Percentiles rank a stretch among this genome's conserved stretches.
Evolutionary conservation across 2,797 vertebrate species (phyloP).

Genomic region (Diceros bicornis): DNA sequence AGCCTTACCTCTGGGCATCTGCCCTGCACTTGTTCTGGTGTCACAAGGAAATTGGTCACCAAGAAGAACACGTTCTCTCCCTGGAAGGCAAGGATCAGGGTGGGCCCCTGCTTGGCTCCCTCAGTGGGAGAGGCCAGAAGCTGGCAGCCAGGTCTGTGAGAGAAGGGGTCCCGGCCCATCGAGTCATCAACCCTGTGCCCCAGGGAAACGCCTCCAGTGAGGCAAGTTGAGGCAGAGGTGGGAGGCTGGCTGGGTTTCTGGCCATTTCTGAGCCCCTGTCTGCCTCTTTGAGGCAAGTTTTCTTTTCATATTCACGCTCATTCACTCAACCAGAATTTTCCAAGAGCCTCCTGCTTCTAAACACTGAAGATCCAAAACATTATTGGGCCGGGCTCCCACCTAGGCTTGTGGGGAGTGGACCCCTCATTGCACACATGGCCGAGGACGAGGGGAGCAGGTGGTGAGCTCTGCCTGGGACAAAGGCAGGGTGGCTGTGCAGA

Average conservation of each 20-base stretch:
- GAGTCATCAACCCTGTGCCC: neutral
- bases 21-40: conserved; percentile 86
- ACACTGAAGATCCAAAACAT: neutral
- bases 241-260: neutral
- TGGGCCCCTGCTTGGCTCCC: too few relatives aligned
- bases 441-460: neutral
- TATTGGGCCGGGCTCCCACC: too few relatives aligned
- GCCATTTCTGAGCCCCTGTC: neutral
- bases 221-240: neutral
- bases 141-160: neutral
- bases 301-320: neutral
- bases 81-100: conserved; percentile 75
- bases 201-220: neutral
- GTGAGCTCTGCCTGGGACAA: neutral
- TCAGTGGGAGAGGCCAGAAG: neutral
- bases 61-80: conserved; percentile 88
- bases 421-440: neutral
- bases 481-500: neutral
- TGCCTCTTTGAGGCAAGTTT: neutral
- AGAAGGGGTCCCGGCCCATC: neutral
- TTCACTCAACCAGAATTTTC: neutral
- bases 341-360: neutral
- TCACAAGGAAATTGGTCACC: conserved; percentile 89
- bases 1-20: conserved; percentile 89
- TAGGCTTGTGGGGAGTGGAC: neutral